Evolutionary conservation across 2,113 vertebrate genomes (phyloP), one percentile per base, ranked within the genome.

Genomic region (Ancistrus triradiatus): DNA sequence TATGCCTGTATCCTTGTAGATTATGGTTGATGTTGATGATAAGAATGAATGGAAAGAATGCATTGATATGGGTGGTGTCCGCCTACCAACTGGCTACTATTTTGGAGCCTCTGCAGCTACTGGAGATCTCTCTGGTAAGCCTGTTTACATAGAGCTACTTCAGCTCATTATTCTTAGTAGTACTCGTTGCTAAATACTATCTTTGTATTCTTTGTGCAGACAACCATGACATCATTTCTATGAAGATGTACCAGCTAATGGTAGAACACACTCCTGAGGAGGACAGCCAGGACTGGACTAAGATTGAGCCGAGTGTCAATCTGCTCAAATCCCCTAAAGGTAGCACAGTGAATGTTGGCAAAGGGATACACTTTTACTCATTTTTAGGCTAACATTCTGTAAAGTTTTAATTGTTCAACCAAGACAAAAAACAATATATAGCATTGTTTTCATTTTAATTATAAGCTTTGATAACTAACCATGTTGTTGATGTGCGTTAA

Each of bases 161-260:
- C 21, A 40, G 2, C 8, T 48, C 50, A 17, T 24, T n/a, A 27
- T 42, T 24, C 6, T 33, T 5, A 58, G 5, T 75, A 49, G 6
- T 63, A 7, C 4, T 28, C 3, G 22, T 60, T 21, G 1, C 11
- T 46, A 13, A 55, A 9, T 4, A 4, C 6, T 28, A 6, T 18
- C 6, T 37, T 15, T 21, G 24, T 51, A 53, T 42, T 15, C 2
- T 38, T 49, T 28, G 4, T 50, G 5, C 81, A 99, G 96, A 99
- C 75, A 97, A 98, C 81, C 96, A 98, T 0, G 96, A 99, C 77
- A 91, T 99, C 61, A 93, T 99, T 82, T 99, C 95, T 0, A 93
- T 99, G 92, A 99, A 99, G 86, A 84, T 99, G 14, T 99, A 98
- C 83, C 95, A 99, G 86, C 88, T 99, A 67, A 96, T 93, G 91